phyloP scores from a whole-genome alignment of 1,140 invertebrate genomes.

The Microplitis demolitor region DNA sequence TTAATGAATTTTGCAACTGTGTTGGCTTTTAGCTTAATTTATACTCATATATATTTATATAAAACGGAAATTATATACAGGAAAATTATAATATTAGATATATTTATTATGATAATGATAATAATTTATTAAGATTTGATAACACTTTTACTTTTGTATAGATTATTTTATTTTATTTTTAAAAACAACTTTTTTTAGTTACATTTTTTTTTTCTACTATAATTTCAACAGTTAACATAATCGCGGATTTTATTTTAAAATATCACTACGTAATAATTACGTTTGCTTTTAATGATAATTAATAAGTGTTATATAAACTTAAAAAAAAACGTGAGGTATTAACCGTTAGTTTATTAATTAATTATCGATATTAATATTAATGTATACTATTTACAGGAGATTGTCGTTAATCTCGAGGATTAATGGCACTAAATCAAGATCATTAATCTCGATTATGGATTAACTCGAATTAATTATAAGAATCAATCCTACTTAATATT shows the following conservation, averaged over 20 bases:
- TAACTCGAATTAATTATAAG: too few species aligned
- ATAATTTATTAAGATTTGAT: too few species aligned
- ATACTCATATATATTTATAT: too few species aligned
- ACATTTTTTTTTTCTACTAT: slow-evolving; percentile 6
- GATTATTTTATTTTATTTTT: neutral
- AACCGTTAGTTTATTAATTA: neutral
- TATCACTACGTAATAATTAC: neutral
- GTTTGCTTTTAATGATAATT: neutral
- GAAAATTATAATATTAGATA: neutral
- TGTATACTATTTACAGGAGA: neutral
- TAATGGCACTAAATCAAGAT: slow-evolving; percentile 3
- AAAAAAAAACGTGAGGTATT: slow-evolving; percentile 3
- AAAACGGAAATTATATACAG: neutral
- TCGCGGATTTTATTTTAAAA: neutral
- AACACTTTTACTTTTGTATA: neutral
- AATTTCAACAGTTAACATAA: slow-evolving; percentile 23
- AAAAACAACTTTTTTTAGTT: neutral
- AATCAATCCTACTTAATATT: too few species aligned
- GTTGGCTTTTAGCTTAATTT: neutral
- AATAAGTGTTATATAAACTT: neutral
- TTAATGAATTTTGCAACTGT: neutral
- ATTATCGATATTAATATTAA: neutral
- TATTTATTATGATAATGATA: too few species aligned
- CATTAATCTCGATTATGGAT: too few species aligned
- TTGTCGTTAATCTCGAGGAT: neutral